These are phyloP conservation scores for Orthonychiurus folsomi DNA, from an alignment of 2,888 invertebrate genomes.

Conservation along the genomic window DNA sequence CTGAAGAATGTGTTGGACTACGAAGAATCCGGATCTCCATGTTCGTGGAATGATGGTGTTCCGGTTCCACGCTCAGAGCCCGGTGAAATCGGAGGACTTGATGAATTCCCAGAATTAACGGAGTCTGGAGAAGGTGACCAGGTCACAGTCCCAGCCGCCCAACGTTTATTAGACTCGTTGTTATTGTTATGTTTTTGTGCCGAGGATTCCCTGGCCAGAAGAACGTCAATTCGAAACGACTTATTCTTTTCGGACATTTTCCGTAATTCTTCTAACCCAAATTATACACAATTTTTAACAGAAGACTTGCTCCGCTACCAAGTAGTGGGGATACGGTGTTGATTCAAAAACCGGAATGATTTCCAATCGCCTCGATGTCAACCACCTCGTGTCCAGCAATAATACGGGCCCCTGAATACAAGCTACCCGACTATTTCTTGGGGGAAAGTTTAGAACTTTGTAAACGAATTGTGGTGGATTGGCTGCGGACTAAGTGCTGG, in stretches of 20 bases:
- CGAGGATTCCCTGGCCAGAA: conserved; percentile 56
- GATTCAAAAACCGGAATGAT: too few relatives aligned
- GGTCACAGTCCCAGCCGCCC: conserved; percentile 13
- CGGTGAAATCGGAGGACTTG: conserved; percentile 73
- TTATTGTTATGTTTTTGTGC: conserved; percentile 14
- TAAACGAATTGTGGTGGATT: conserved; percentile 1
- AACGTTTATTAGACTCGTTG: conserved; percentile 10
- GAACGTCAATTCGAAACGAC: conserved; percentile 83
- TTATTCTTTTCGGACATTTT: conserved; percentile 49
- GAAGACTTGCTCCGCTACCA: too few relatives aligned
- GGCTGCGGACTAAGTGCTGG: not conserved
- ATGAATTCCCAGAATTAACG: conserved; percentile 27
- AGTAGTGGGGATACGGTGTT: too few relatives aligned
- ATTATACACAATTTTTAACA: too few relatives aligned
- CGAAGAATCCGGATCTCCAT: not conserved
- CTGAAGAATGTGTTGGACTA: not conserved
- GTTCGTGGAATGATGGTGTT: conserved; percentile 11
- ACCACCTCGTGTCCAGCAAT: too few relatives aligned
- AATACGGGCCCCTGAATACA: too few relatives aligned
- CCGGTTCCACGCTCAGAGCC: conserved; percentile 55
- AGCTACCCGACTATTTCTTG: too few relatives aligned
- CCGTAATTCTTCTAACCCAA: too few relatives aligned
- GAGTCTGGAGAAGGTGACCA: conserved; percentile 37
- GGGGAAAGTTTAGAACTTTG: not conserved
- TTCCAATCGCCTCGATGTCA: too few relatives aligned